Percentiles rank a stretch among this genome's conserved stretches.
phyloP scores from a whole-genome alignment of 30 jellyfish, hydroid and myxozoan species.

The Catostylus mosaicus region DNA sequence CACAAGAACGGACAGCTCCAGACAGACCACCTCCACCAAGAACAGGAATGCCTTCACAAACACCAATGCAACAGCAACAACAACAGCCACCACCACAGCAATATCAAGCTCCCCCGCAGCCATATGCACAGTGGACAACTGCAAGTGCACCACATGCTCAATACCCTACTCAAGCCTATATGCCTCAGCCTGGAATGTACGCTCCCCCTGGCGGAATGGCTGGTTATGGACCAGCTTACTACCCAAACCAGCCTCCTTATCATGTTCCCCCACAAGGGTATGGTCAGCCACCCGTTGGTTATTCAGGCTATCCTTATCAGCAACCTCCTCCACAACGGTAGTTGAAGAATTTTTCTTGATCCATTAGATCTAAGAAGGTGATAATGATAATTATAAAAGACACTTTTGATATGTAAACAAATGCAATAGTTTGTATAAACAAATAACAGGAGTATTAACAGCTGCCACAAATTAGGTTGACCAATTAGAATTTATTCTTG shows the following conservation, averaged over 20 bases:
- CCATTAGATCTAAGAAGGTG: not conserved
- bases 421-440: too few relatives aligned
- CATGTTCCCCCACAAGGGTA: conserved; percentile 49
- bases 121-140: conserved; percentile 45
- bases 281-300: conserved; percentile 90
- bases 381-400: not conserved
- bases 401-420: not conserved
- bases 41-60: conserved; percentile 51
- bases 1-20: conserved; percentile 33
- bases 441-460: not conserved
- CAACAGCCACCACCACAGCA: conserved; percentile 53
- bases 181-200: conserved; percentile 96
- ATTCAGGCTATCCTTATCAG: conserved; percentile 86
- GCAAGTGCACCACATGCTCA: conserved; percentile 76
- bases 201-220: conserved; percentile 98
- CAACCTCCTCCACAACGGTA: conserved; percentile 85
- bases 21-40: conserved; percentile 74
- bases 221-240: conserved; percentile 55
- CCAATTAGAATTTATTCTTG: not conserved
- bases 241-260: conserved; percentile 50
- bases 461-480: not conserved
- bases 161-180: conserved; percentile 85
- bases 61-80: conserved; percentile 59
- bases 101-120: conserved; percentile 56
- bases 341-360: not conserved